phyloP scores from a whole-genome alignment of 2,888 invertebrate genomes.

The Troilus luridus region DNA sequence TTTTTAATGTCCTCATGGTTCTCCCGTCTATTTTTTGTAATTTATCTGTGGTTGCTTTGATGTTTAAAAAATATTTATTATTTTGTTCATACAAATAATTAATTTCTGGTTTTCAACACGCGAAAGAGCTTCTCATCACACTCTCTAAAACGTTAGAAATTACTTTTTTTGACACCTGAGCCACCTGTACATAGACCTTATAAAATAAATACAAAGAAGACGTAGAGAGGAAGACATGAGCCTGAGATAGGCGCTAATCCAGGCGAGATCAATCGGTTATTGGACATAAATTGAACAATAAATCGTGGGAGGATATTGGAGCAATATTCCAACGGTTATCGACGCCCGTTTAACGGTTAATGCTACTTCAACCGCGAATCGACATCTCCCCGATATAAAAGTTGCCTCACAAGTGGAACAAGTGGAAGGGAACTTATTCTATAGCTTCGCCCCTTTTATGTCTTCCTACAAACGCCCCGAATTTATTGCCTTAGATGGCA shows the following conservation, averaged over 20 bases:
- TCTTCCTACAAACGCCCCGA: slow-evolving; percentile 6
- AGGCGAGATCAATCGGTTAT: slow-evolving; percentile 7
- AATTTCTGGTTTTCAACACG: too few species aligned
- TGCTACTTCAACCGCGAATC: slow-evolving; percentile 38
- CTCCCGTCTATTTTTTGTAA: too few species aligned
- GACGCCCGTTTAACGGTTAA: background rate
- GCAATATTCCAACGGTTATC: background rate
- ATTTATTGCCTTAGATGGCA: slow-evolving; percentile 19
- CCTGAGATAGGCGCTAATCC: background rate
- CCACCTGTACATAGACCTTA: too few species aligned
- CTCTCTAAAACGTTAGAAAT: too few species aligned
- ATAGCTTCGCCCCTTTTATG: slow-evolving; percentile 45
- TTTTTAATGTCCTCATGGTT: too few species aligned
- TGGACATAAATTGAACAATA: slow-evolving; percentile 44
- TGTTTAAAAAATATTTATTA: too few species aligned
- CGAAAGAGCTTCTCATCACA: too few species aligned
- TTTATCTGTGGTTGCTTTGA: too few species aligned
- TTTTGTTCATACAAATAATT: too few species aligned
- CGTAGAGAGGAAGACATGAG: background rate
- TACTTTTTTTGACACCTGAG: too few species aligned
- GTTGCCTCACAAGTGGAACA: slow-evolving; percentile 12
- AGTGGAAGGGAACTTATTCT: slow-evolving; percentile 40
- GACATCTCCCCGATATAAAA: slow-evolving; percentile 38
- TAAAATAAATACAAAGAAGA: background rate
- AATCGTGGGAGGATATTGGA: background rate